Conservation (phyloP, 35 echinoderm and acorn worm species). For the Diadema setosum region DNA sequence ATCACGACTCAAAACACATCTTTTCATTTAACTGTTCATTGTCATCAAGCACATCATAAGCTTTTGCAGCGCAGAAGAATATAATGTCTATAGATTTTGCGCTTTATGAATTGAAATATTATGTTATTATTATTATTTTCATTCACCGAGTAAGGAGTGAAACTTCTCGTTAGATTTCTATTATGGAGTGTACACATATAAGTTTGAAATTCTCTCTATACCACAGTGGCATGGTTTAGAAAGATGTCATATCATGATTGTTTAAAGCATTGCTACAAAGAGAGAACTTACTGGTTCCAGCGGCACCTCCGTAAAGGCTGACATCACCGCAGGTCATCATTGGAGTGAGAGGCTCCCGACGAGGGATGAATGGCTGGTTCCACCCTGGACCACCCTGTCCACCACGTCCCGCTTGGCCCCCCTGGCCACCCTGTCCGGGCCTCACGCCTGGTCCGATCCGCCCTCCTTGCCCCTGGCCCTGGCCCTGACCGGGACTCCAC, state of each 20-base stretch:
- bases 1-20: too few relatives aligned
- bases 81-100: too few relatives aligned
- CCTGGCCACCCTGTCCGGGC: background rate
- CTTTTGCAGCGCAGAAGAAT: too few relatives aligned
- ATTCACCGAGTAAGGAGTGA: too few relatives aligned
- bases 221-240: too few relatives aligned
- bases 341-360: background rate
- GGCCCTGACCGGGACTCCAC: background rate
- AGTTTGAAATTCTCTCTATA: too few relatives aligned
- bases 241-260: background rate
- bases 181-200: too few relatives aligned
- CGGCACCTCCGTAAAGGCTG: background rate
- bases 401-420: background rate
- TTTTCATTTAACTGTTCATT: too few relatives aligned
- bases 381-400: background rate
- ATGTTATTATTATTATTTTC: too few relatives aligned
- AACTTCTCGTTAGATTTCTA: too few relatives aligned
- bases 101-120: too few relatives aligned
- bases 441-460: background rate
- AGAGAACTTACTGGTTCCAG: background rate
- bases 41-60: too few relatives aligned
- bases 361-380: background rate
- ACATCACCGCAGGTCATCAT: background rate
- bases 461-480: background rate
- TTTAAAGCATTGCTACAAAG: background rate